phyloP scores from a whole-genome alignment of 2,888 invertebrate genomes.

The Pardosa pseudoannulata region DNA sequence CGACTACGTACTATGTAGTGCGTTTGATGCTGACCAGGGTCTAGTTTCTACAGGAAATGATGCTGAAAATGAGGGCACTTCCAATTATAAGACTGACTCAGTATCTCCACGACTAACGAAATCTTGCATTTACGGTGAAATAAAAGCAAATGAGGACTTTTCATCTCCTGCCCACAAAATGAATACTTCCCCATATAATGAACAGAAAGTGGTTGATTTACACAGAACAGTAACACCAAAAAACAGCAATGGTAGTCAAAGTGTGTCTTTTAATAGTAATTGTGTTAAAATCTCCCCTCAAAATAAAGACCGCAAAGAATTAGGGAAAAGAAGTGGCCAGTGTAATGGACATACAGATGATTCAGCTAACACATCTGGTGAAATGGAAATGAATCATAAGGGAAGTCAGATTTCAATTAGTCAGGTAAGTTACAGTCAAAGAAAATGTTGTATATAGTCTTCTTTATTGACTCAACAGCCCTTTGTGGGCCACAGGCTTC shows the following conservation, averaged over 20 bases:
- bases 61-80: constrained; percentile 79
- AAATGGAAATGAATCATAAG: constrained; percentile 76
- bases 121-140: constrained; percentile 69
- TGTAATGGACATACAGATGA: constrained; percentile 78
- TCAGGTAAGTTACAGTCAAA: constrained; percentile 80
- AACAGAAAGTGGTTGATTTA: constrained; percentile 22
- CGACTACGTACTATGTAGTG: constrained; percentile 76
- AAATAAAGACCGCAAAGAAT: constrained; percentile 31
- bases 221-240: constrained; percentile 22
- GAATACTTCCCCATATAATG: constrained; percentile 10
- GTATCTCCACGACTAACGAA: constrained; percentile 51
- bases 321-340: constrained; percentile 30
- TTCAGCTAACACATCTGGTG: constrained; percentile 79
- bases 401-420: constrained; percentile 87
- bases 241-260: constrained; percentile 43
- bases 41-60: constrained; percentile 77
- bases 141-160: constrained; percentile 21
- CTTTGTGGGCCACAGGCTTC: no score
- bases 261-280: constrained; percentile 39
- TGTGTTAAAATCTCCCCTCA: constrained; percentile 29
- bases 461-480: no score
- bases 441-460: no score
- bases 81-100: constrained; percentile 16
- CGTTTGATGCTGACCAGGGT: constrained; percentile 74
- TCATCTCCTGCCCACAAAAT: background rate